Percentiles rank a stretch among this genome's conserved stretches.
phyloP scores from a whole-genome alignment of 2,113 vertebrate species.

The Acrocephalus kingi region DNA sequence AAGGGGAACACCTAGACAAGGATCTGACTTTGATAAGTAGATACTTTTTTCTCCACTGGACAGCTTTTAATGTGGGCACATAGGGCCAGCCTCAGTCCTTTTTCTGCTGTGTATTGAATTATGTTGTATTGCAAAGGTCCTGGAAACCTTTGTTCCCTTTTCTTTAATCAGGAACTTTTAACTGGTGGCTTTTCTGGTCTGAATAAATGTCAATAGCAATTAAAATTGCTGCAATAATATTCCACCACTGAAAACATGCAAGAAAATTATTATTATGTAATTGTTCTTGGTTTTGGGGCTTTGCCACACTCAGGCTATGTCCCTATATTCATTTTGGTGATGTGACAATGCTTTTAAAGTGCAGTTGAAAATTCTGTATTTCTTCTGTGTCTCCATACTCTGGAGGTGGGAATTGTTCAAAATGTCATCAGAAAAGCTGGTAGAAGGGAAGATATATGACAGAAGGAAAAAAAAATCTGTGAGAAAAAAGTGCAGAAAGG shows the following conservation, averaged over 20 bases:
- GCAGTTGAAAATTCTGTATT: background rate
- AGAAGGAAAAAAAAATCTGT: background rate
- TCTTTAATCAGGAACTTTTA: background rate
- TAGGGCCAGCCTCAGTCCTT: background rate
- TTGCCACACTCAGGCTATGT: background rate
- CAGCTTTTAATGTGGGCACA: rapidly evolving
- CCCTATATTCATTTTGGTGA: background rate
- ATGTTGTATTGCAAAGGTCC: background rate
- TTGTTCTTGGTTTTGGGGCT: background rate
- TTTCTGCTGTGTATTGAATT: background rate
- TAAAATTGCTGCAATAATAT: background rate
- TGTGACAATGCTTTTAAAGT: background rate
- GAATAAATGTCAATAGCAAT: background rate
- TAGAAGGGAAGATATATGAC: background rate
- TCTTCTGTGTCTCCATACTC: background rate
- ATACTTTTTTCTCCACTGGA: background rate
- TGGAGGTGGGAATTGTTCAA: background rate
- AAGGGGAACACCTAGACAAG: background rate
- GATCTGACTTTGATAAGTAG: background rate
- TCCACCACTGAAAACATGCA: background rate
- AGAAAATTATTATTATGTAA: background rate
- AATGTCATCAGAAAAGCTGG: background rate
- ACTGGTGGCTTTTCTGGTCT: background rate
- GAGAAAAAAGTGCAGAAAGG: background rate
- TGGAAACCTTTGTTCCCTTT: background rate